These are phyloP conservation scores for Gyps fulvus DNA, from an alignment of 2,113 vertebrate species.

Conservation along the genomic window DNA sequence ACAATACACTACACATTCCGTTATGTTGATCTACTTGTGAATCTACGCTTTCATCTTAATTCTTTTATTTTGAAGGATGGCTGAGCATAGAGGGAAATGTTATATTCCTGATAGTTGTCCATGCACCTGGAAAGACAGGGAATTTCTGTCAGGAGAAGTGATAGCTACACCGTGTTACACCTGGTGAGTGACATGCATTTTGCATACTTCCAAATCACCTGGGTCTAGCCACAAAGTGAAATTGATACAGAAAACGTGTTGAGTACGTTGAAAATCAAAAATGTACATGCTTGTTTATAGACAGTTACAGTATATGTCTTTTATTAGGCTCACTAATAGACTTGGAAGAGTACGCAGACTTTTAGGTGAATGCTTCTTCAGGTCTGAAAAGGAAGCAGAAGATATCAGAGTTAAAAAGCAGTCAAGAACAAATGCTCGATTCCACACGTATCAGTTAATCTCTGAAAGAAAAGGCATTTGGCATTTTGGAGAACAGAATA, in stretches of 20 bases:
- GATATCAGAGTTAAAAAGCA: not conserved
- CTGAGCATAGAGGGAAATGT: constrained; percentile 90
- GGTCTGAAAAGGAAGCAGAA: not conserved
- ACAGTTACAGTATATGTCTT: not conserved
- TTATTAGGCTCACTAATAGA: not conserved
- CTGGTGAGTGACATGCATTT: constrained; percentile 79
- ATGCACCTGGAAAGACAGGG: constrained; percentile 93
- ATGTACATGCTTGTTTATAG: not conserved
- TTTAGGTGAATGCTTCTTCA: not conserved
- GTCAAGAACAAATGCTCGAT: not conserved
- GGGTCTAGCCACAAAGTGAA: not conserved
- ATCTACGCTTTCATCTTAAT: not conserved
- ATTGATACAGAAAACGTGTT: not conserved
- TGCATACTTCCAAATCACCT: not conserved
- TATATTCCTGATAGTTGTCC: constrained; percentile 96
- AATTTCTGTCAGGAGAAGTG: constrained; percentile 92
- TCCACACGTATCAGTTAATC: not conserved
- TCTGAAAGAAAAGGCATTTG: not conserved
- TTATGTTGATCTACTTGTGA: not conserved
- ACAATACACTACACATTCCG: not conserved
- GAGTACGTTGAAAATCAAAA: not conserved
- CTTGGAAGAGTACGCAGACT: not conserved
- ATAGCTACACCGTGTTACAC: constrained; percentile 93
- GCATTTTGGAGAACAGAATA: not conserved
- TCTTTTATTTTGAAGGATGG: constrained; percentile 78